Base-by-base conservation (phyloP, 2,113 vertebrate genomes). In the Fregetta grallaria region DNA sequence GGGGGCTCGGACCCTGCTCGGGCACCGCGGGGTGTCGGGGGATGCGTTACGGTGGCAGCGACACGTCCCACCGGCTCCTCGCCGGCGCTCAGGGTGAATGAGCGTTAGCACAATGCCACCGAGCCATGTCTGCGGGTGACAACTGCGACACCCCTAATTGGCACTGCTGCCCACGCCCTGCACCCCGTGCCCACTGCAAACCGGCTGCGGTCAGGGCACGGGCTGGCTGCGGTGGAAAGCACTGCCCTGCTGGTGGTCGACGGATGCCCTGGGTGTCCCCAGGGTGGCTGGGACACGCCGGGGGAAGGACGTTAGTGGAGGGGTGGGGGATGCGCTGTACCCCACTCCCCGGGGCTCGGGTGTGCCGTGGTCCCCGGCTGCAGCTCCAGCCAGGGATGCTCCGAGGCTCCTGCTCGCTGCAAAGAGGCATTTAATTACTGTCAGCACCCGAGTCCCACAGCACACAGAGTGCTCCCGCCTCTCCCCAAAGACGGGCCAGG, bases 161-260 rank as follows among this genome's bases (percentile, higher is more conserved):
- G 63, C 80, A 75, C 85, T 1, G 1, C 26, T 10, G 26, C 55
- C 44, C 32, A 0, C 38, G 55, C 32, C 17, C 73, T 6, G 25
- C 71, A 19, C 15, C 65, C 14, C 3, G 1, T 1, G 9, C 47
- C 67, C 3, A 3, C 85, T n/a, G 63, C 49, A 26, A 34, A 19
- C 17, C 6, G 3, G 44, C 67, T 58, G 59, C 1, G 10, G 6
- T 1, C 55, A 6, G 40, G 27, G 22, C 75, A 59, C 0, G 9
- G 81, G 10, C 36, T 2, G 22, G 15, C 77, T 1, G 2, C 3
- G 1, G 3, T 0, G 3, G 61, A 8, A 19, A n/a, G 17, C 72
- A 21, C 3, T 0, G 9, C 73, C 14, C 22, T 13, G 77, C 20
- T 56, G 1, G 0, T 9, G 23, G 25, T 0, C 1, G 2, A 5